Evolutionary conservation across 2,888 invertebrate species (phyloP).

Genomic region (Scotopteryx bipunctaria): DNA sequence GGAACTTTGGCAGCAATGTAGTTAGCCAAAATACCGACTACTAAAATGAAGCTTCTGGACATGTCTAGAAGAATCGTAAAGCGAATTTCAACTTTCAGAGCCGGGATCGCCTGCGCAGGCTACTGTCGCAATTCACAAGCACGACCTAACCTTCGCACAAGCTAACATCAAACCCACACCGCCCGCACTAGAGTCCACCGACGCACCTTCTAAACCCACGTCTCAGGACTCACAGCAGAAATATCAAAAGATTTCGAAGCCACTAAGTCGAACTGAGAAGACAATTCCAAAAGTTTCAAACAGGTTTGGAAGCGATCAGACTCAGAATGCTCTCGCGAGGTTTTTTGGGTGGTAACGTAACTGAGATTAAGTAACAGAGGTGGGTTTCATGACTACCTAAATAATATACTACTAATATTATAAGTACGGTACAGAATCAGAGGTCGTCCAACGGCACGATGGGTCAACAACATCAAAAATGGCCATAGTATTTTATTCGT

Average conservation of each 20-base stretch:
- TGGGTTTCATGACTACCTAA: too few relatives aligned
- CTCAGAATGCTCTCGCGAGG: slow-evolving; percentile 22
- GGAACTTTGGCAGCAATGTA: too few relatives aligned
- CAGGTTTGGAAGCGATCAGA: slow-evolving; percentile 39
- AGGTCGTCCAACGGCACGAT: too few relatives aligned
- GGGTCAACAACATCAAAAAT: too few relatives aligned
- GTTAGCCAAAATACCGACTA: too few relatives aligned
- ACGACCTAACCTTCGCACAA: slow-evolving; percentile 43
- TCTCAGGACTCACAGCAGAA: slow-evolving; percentile 33
- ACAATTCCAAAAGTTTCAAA: slow-evolving; percentile 48
- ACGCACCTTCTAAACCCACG: slow-evolving; percentile 41
- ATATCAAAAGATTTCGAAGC: slow-evolving; percentile 14
- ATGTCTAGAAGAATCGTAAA: slow-evolving; percentile 50
- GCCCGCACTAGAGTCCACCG: slow-evolving; percentile 35
- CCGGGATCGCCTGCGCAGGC: slow-evolving; percentile 45
- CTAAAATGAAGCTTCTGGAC: too few relatives aligned
- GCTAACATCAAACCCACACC: slow-evolving; percentile 43
- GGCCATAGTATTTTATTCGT: too few relatives aligned
- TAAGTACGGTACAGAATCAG: too few relatives aligned
- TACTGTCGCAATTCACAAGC: slow-evolving; percentile 34
- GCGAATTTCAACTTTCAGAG: slow-evolving; percentile 67
- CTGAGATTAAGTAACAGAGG: too few relatives aligned
- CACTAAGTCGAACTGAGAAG: slow-evolving; percentile 28
- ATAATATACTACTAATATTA: too few relatives aligned
- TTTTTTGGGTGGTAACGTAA: slow-evolving; percentile 46